Evolutionary conservation across 2,797 vertebrate genomes (phyloP), one percentile per base, ranked within the genome.

Genomic region (Enteromius paludinosus): DNA sequence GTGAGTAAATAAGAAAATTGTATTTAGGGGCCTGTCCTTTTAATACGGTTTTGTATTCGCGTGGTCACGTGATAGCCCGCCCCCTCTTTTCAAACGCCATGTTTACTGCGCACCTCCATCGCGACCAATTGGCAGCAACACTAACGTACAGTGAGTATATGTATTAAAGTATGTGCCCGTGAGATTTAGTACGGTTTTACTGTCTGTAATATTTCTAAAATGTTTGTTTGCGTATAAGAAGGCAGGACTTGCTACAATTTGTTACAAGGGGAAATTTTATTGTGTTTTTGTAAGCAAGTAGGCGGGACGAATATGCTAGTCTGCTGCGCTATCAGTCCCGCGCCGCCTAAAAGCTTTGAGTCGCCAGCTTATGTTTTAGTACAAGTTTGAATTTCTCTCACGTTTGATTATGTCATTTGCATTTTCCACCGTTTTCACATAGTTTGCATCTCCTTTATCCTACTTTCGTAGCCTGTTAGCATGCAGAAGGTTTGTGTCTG

Each of bases 31-130:
- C 20, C 11, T 9, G 12, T 56, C 4, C 4, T 23, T 81, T 81
- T 81, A 61, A 25, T 30, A 56, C 12, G 1, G 7, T 43, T 33
- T 47, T 33, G 45, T 28, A 12, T 5, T 28, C 0, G 15, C 18
- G n/a, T 23, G 72, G 84, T 87, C 87, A 87, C 79, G 77, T 87
- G 87, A 86, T 28, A 69, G 28, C 77, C 85, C 84, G 77, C 87
- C 79, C 87, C 77, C 77, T 79, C 82, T 82, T 84, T 87, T 87
- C 84, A 87, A 87, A 87, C 84, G 82, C 87, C 87, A 87, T 87
- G 83, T 87, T 87, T 54, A 74, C 79, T 81, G 76, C 87, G 56
- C 76, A 28, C 52, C 28, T 75, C 17, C 35, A 59, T 75, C 28
- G 62, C 14, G 41, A 61, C 69, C 25, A 12, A 68, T 62, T 14